Evolutionary conservation across 2,888 invertebrate species (phyloP), one percentile per base, ranked within the genome.

Genomic region (Drosophila aldrichi): DNA sequence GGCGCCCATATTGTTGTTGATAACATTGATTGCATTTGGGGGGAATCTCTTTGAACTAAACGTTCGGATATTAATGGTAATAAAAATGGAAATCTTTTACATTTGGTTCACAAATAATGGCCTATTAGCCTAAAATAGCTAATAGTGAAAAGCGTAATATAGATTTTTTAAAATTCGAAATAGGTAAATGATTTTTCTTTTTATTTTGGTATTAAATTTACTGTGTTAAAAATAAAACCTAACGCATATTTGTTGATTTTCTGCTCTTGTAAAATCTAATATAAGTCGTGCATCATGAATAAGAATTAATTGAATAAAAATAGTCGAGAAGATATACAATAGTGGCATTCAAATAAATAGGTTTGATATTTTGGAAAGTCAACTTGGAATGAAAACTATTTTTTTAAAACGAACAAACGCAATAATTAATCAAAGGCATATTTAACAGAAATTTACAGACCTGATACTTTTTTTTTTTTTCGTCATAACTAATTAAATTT

Each of bases 1-100:
- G 82, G 81, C 74, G 69, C 79, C 74, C 87, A 81, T 86, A 77
- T 77, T 86, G 68, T 29, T 46, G 65, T 64, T 74, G 79, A 87
- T 81, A 77, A 62, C 59, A 70, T 66, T 62, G 59, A 74, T 74
- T 72, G 77, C 71, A 55, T 66, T 66, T 51, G 70, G 77, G 79
- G 62, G 60, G 52, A 63, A 64, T 65, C 85, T 64, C 81, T 85
- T 82, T 82, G 85, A 85, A 77, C 76, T 66, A 48, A 43, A 38
- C 32, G 48, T 62, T 55, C 46, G 25, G 25, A n/a, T 70, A 77
- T 84, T 74, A 64, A 64, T 67, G 56, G 57, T 57, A 62, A 70
- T 46, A 12, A 46, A 66, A 63, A 72, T 75, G 75, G 66, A 80
- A 82, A 70, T 72, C 56, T 40, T 58, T 68, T 77, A 49, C 49